A percentile compares a stretch with the other conserved stretches of the same genome.
These are phyloP conservation scores for Parazoanthus atlanticus DNA, from an alignment of 92 coral and sea anemone genomes.

Conservation along the genomic window DNA sequence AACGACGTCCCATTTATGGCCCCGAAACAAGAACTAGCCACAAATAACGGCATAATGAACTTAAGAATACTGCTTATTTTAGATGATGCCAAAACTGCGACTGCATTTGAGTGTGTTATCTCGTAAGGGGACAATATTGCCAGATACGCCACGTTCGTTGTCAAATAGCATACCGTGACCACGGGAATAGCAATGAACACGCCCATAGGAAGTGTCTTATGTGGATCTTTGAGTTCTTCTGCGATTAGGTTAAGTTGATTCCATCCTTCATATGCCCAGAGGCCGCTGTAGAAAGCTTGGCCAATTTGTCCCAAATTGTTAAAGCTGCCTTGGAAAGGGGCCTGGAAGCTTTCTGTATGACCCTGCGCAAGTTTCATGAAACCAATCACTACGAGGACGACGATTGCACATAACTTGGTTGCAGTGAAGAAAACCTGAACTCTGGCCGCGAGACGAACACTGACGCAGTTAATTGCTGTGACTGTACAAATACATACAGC, in stretches of 20 bases:
- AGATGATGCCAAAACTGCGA: conserved; percentile 51
- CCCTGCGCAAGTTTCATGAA: conserved; percentile 46
- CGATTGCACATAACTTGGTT: conserved; percentile 49
- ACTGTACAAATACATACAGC: conserved; percentile 52
- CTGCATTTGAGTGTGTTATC: conserved; percentile 49
- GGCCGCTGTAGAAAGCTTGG: conserved; percentile 56
- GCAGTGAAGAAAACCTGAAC: conserved; percentile 59
- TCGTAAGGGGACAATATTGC: conserved; percentile 52
- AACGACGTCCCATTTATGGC: conserved; percentile 48
- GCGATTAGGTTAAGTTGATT: conserved; percentile 57
- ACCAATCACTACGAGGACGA: conserved; percentile 49
- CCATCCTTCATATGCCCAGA: conserved; percentile 68
- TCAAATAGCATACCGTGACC: conserved; percentile 55
- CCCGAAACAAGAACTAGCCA: conserved; percentile 57
- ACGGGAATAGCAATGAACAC: conserved; percentile 56
- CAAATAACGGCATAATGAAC: conserved; percentile 58
- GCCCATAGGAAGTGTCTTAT: conserved; percentile 58
- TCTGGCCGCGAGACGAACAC: conserved; percentile 54
- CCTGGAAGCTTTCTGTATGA: conserved; percentile 14
- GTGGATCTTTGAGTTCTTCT: conserved; percentile 57
- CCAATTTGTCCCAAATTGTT: conserved; percentile 53
- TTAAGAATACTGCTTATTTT: not conserved
- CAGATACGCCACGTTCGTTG: conserved; percentile 55
- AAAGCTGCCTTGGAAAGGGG: conserved; percentile 34
- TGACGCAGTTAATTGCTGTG: conserved; percentile 52